Evolutionary conservation across 1,140 invertebrate species (phyloP).

Genomic region (Cataglyphis hispanica): DNA sequence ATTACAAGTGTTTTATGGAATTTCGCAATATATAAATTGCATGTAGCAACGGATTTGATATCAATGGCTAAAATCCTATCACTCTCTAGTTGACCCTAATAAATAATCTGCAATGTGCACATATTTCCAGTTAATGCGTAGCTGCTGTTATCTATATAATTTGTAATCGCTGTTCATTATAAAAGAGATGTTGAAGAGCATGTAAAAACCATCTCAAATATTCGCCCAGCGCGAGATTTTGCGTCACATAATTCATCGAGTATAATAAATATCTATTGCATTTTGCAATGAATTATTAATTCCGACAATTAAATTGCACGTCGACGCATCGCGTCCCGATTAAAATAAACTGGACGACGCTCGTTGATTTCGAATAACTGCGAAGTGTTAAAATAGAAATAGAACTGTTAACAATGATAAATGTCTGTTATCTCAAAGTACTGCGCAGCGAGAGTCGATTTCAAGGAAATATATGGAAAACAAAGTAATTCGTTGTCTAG

Average conservation of each 20-base stretch:
- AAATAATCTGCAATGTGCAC: background rate
- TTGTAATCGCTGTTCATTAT: slow-evolving; percentile 19
- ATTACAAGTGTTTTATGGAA: slow-evolving; percentile 5
- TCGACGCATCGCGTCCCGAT: slow-evolving; percentile 8
- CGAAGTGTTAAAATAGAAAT: slow-evolving; percentile 31
- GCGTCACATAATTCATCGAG: slow-evolving; percentile 21
- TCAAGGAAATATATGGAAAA: slow-evolving; percentile 43
- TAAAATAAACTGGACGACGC: slow-evolving; percentile 59
- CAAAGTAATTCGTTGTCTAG: slow-evolving; percentile 20
- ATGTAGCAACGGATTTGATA: slow-evolving; percentile 1
- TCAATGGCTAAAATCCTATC: background rate
- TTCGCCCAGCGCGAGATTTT: background rate
- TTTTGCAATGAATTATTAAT: slow-evolving; percentile 63
- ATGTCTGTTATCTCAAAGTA: slow-evolving; percentile 60
- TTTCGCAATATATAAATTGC: slow-evolving; percentile 8
- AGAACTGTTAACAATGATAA: slow-evolving; percentile 67
- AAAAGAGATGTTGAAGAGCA: slow-evolving; percentile 31
- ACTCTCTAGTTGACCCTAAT: background rate
- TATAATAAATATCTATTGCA: slow-evolving; percentile 17
- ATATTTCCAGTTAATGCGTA: slow-evolving; percentile 23
- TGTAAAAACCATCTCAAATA: slow-evolving; percentile 23
- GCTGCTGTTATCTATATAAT: slow-evolving; percentile 4
- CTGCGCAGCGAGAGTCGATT: slow-evolving; percentile 50
- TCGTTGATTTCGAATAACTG: background rate
- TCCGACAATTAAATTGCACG: slow-evolving; percentile 55